A percentile compares a stretch with the other conserved stretches of the same genome.
Conservation (phyloP, 2,113 vertebrate species). For the Rhadina sibilatrix region DNA sequence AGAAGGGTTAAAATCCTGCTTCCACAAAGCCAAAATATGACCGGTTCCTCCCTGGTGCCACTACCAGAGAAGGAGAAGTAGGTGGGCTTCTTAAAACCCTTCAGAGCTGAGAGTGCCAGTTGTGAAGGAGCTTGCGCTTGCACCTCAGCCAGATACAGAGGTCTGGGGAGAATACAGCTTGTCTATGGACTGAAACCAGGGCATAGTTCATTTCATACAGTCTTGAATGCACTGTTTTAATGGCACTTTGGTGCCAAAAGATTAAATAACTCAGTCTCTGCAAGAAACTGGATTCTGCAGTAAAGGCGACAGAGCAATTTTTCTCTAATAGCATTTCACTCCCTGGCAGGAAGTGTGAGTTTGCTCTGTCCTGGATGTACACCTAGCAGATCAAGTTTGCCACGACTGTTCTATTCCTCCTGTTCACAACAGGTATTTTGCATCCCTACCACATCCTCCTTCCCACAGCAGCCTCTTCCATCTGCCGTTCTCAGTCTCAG, state of each 20-base stretch:
- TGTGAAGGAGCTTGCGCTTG: neutral
- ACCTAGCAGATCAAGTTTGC: neutral
- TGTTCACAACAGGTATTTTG: neutral
- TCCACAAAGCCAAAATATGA: neutral
- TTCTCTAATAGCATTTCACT: neutral
- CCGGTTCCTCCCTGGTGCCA: neutral
- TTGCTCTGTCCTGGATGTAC: neutral
- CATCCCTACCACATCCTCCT: neutral
- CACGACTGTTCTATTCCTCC: neutral
- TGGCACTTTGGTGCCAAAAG: neutral
- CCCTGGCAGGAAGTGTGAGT: neutral
- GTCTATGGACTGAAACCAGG: neutral
- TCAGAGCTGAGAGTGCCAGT: neutral
- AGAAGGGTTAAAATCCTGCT: neutral
- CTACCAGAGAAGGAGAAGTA: neutral
- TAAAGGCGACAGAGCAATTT: neutral
- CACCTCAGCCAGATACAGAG: neutral
- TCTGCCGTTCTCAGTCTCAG: neutral
- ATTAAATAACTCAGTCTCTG: neutral
- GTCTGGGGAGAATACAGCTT: neutral
- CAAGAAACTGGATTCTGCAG: neutral
- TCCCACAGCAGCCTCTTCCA: neutral
- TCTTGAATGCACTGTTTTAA: neutral
- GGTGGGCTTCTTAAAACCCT: neutral
- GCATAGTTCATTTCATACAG: neutral